These are phyloP conservation scores for Caenorhabditis afra DNA, from an alignment of 2,888 invertebrate genomes.

Conservation along the genomic window DNA sequence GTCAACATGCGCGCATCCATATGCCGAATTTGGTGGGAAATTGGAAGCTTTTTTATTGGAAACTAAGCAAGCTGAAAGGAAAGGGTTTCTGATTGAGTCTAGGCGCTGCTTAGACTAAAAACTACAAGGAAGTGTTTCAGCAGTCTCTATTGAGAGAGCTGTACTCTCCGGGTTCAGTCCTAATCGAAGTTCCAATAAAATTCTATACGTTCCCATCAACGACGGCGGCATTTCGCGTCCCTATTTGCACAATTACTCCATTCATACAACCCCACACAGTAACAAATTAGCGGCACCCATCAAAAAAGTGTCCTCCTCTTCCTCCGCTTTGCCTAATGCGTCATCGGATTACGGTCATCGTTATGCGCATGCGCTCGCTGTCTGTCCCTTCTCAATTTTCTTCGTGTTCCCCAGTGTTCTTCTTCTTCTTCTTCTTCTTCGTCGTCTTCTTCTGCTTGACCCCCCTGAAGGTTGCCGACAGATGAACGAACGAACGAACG, in stretches of 20 bases:
- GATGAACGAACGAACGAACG: not conserved
- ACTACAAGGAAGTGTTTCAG: too few relatives aligned
- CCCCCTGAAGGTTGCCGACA: conserved; percentile 5
- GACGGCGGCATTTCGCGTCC: not conserved
- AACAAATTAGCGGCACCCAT: conserved; percentile 57
- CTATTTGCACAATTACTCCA: conserved; percentile 22
- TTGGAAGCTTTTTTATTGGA: not conserved
- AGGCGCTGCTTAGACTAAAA: too few relatives aligned
- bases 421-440: not conserved
- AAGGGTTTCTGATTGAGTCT: too few relatives aligned
- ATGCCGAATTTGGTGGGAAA: not conserved
- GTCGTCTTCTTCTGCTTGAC: conserved; percentile 21
- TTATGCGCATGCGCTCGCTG: conserved; percentile 5
- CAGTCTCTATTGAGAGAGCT: too few relatives aligned
- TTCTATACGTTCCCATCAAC: not conserved
- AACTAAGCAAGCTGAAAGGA: too few relatives aligned
- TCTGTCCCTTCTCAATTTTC: not conserved
- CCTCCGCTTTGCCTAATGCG: conserved; percentile 11
- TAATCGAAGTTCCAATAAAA: not conserved
- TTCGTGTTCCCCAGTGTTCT: too few relatives aligned
- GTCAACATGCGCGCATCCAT: conserved; percentile 11
- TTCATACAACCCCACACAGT: conserved; percentile 9
- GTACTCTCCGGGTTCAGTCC: too few relatives aligned
- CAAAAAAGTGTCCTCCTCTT: conserved; percentile 18
- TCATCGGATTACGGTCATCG: conserved; percentile 48